Conservation (phyloP, 2,888 invertebrate genomes). For the Morpho helenor region DNA sequence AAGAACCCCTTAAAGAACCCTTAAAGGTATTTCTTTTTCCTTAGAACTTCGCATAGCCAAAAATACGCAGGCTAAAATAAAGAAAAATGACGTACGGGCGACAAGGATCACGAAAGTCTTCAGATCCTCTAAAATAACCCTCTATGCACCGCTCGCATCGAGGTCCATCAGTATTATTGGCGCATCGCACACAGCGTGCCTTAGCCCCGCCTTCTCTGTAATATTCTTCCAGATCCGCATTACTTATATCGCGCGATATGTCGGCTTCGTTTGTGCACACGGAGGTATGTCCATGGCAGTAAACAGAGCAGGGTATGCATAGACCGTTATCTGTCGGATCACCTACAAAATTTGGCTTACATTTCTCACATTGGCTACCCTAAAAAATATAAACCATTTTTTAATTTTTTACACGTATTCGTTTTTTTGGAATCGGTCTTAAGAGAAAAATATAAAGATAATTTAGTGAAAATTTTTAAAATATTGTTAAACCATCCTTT, state of each 20-base stretch:
- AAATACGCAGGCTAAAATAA: no score
- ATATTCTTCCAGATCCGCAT: conserved; percentile 80
- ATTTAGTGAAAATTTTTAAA: no score
- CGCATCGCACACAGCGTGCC: conserved; percentile 92
- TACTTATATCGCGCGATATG: conserved; percentile 67
- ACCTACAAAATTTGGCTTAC: conserved; percentile 94
- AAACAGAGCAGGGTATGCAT: conserved; percentile 92
- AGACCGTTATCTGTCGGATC: conserved; percentile 92
- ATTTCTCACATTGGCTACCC: conserved; percentile 95
- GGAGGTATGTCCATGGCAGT: conserved; percentile 93
- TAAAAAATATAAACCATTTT: neutral
- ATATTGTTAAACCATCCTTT: no score
- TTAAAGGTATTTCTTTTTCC: no score
- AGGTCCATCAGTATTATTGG: conserved; percentile 89
- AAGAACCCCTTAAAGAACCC: no score
- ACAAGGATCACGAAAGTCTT: conserved; percentile 87
- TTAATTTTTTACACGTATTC: no score
- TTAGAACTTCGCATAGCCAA: no score
- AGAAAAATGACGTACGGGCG: conserved; percentile 78
- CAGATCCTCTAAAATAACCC: conserved; percentile 87
- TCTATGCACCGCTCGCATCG: conserved; percentile 89
- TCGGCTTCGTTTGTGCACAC: conserved; percentile 85
- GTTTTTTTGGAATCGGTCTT: no score
- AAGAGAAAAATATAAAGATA: no score
- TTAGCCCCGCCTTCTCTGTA: conserved; percentile 80